Conservation (phyloP, 1,140 invertebrate genomes). For the Camponotus vicinus region DNA sequence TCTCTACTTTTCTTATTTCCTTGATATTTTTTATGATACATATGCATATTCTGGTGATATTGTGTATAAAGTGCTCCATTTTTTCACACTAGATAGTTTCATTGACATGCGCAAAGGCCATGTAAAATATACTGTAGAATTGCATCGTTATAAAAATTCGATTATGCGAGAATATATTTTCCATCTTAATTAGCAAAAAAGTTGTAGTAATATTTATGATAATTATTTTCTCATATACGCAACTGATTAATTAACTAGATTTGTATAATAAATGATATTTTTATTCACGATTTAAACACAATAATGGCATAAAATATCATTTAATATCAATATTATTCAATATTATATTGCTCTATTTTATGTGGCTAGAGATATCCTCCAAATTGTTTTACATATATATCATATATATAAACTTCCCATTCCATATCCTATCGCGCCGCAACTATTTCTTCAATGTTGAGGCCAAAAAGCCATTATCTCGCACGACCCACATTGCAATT, state of each 20-base stretch:
- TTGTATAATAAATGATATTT: not conserved
- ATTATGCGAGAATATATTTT: not conserved
- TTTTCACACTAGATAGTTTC: not conserved
- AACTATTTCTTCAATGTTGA: constrained; percentile 37
- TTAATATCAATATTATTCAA: not conserved
- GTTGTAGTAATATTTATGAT: not conserved
- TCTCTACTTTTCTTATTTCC: not conserved
- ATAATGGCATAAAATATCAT: not conserved
- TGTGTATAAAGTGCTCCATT: not conserved
- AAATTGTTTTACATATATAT: not conserved
- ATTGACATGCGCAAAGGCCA: not conserved
- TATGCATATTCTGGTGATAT: not conserved
- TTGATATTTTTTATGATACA: not conserved
- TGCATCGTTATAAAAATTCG: not conserved
- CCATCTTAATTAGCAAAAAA: not conserved
- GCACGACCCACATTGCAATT: constrained; percentile 1
- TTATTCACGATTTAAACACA: not conserved
- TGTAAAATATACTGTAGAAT: not conserved
- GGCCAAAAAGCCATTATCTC: constrained; percentile 1
- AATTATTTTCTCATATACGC: not conserved
- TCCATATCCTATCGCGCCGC: constrained; percentile 10
- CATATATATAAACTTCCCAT: not conserved
- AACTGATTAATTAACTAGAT: not conserved
- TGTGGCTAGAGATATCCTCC: not conserved
- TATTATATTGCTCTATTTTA: not conserved